These are phyloP conservation scores for Varanus salvator DNA, from an alignment of 2,113 vertebrate species.

Conservation along the genomic window DNA sequence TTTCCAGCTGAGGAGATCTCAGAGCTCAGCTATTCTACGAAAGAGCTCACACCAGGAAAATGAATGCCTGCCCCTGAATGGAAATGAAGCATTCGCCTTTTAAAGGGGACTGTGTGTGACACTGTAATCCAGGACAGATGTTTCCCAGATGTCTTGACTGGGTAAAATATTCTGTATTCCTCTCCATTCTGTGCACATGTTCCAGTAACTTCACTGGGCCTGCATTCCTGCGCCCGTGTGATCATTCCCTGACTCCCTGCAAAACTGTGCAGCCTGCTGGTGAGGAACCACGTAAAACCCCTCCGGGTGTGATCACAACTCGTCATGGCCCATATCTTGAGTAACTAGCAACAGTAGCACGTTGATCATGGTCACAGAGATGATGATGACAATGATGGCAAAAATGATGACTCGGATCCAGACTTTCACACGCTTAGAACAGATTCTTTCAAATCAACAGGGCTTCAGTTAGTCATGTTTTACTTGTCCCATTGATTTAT, in stretches of 20 bases:
- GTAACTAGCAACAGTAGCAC: too few species aligned
- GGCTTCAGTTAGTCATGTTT: too few species aligned
- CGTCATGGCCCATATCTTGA: too few species aligned
- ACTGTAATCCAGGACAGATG: conserved; percentile 59
- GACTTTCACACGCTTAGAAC: too few species aligned
- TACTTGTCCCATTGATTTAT: too few species aligned
- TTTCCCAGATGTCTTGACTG: conserved; percentile 56
- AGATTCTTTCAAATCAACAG: too few species aligned
- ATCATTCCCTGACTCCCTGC: neutral
- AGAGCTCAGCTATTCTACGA: neutral
- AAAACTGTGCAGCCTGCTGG: too few species aligned
- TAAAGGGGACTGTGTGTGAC: neutral
- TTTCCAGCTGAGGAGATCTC: neutral
- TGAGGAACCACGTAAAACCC: too few species aligned
- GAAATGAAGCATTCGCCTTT: conserved; percentile 41
- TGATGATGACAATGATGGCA: too few species aligned
- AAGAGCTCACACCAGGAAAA: conserved; percentile 19
- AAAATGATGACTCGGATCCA: too few species aligned
- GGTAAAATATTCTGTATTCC: neutral
- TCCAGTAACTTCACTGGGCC: neutral
- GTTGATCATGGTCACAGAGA: too few species aligned
- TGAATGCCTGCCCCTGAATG: conserved; percentile 15
- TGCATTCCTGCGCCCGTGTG: neutral
- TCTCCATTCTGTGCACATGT: rapidly evolving
- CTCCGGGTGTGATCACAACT: too few species aligned